These are phyloP conservation scores for Varanus salvator DNA, from an alignment of 2,113 vertebrate genomes.

Conservation along the genomic window DNA sequence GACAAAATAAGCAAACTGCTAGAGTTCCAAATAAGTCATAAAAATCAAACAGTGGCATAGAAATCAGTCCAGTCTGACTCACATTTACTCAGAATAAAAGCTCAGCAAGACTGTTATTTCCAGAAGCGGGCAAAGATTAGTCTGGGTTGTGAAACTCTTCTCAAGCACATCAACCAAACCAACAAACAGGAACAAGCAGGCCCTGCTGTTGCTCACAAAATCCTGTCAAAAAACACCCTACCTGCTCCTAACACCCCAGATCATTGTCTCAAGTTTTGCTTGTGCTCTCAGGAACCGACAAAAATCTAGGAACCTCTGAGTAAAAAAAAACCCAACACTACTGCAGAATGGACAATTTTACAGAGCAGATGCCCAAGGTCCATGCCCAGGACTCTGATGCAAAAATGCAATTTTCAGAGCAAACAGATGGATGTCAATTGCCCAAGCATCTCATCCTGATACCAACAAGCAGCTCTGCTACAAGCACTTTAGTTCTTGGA, in stretches of 20 bases:
- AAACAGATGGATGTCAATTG: neutral
- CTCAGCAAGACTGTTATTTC: neutral
- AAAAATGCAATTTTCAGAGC: neutral
- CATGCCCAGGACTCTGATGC: neutral
- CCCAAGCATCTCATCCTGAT: neutral
- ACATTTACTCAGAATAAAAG: no score
- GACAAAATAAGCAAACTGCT: no score
- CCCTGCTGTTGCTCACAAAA: no score
- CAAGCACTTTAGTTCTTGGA: neutral
- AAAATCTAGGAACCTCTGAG: no score
- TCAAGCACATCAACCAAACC: neutral
- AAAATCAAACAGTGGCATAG: no score
- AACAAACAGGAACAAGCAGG: neutral
- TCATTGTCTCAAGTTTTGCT: no score
- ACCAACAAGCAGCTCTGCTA: neutral
- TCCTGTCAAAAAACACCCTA: no score
- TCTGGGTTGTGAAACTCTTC: neutral
- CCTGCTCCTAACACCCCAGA: no score
- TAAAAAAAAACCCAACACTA: no score
- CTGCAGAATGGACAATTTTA: neutral
- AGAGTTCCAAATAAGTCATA: no score
- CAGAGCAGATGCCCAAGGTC: neutral
- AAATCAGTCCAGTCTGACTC: no score
- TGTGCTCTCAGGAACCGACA: no score
- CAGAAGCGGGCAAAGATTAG: neutral